Conservation (phyloP, 2,113 vertebrate species). For the Podilymbus podiceps region DNA sequence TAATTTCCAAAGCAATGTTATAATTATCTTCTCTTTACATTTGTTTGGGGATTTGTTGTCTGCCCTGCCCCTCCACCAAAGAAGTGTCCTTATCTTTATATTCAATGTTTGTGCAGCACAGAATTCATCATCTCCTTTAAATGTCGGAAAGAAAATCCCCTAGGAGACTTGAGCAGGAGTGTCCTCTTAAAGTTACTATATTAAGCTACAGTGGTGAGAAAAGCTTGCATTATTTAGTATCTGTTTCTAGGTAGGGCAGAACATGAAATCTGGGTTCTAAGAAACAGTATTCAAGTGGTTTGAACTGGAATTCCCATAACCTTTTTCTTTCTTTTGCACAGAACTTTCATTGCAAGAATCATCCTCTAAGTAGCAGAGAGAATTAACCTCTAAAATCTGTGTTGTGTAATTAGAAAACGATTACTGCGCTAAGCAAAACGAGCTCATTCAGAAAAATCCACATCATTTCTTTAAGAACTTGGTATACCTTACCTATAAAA, state of each 20-base stretch:
- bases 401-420: background rate
- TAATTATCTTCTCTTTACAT: background rate
- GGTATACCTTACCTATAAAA: background rate
- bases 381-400: background rate
- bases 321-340: background rate
- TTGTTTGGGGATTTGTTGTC: background rate
- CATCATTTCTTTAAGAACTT: background rate
- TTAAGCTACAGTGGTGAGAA: background rate
- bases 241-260: background rate
- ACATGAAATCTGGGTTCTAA: background rate
- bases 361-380: background rate
- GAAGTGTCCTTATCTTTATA: background rate
- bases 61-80: fast-evolving
- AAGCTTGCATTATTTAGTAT: background rate
- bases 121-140: background rate
- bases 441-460: background rate
- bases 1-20: background rate
- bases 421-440: background rate
- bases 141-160: background rate
- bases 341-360: background rate
- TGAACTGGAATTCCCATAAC: background rate
- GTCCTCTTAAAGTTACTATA: background rate
- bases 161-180: background rate
- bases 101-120: background rate
- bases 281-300: background rate